These are phyloP conservation scores for Drosophila baimaii DNA, from an alignment of 1,140 invertebrate genomes.

Conservation along the genomic window DNA sequence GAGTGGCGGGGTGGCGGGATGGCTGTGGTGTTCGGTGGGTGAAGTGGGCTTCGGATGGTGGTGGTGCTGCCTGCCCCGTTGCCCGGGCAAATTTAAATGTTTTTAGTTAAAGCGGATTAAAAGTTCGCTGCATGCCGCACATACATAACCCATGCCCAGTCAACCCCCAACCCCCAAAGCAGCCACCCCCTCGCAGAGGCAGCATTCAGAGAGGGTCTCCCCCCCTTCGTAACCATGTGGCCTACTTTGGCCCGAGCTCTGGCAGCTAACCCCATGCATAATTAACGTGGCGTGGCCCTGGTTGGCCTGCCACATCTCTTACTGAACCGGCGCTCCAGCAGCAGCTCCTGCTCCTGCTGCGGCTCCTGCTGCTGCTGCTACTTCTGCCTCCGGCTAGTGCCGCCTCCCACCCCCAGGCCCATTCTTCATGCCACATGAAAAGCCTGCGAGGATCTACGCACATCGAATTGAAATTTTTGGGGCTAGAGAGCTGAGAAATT, in stretches of 20 bases:
- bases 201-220: constrained; percentile 27
- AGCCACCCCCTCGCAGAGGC: constrained; percentile 11
- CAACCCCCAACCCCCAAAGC: constrained; percentile 2
- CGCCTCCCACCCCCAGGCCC: constrained; percentile 4
- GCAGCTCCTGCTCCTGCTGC: constrained; percentile 9
- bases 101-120: constrained; percentile 82
- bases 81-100: constrained; percentile 76
- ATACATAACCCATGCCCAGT: constrained; percentile 76
- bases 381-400: constrained; percentile 29
- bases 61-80: constrained; percentile 7
- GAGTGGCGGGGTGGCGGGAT: constrained; percentile 20
- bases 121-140: constrained; percentile 81
- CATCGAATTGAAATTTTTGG: constrained; percentile 73
- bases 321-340: constrained; percentile 23
- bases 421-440: constrained; percentile 24
- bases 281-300: constrained; percentile 72
- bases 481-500: constrained; percentile 34
- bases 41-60: constrained; percentile 31
- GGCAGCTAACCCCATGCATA: constrained; percentile 77
- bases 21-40: constrained; percentile 15
- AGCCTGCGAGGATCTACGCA: constrained; percentile 59
- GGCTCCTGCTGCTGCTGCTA: constrained; percentile 3
- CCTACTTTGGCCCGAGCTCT: constrained; percentile 75
- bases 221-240: constrained; percentile 64
- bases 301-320: constrained; percentile 50